A percentile compares a stretch with the other conserved stretches of the same genome.
phyloP scores from a whole-genome alignment of 2,113 vertebrate species.

The Pionites leucogaster region DNA sequence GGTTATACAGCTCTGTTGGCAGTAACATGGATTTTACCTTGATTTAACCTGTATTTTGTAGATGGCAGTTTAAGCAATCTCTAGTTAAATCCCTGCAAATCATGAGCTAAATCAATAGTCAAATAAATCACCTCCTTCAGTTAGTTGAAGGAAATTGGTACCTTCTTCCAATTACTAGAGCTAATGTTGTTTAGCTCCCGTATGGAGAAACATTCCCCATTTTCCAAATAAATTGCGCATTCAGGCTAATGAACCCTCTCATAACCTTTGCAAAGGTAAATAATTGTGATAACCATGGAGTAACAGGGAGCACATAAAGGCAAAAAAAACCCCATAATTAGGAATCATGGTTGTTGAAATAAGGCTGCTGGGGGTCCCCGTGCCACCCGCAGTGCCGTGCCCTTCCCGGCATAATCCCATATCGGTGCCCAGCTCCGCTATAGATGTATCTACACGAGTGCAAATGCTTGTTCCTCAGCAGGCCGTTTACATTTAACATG shows the following conservation, averaged over 20 bases:
- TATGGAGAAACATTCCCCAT: neutral
- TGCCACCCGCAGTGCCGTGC: accelerated
- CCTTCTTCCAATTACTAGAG: neutral
- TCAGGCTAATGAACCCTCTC: neutral
- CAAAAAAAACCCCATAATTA: neutral
- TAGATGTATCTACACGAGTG: accelerated
- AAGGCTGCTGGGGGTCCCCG: neutral
- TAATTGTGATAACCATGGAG: neutral
- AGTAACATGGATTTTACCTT: neutral
- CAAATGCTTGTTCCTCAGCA: neutral
- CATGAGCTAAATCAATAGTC: neutral
- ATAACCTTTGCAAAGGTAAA: neutral
- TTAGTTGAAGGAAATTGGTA: neutral
- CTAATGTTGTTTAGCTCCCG: neutral
- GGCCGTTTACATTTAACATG: neutral
- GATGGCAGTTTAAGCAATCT: neutral
- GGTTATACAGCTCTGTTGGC: neutral
- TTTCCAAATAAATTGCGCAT: neutral
- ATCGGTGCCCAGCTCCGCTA: neutral
- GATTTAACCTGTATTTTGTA: neutral
- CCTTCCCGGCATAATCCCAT: neutral
- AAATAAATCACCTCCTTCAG: neutral
- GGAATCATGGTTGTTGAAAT: neutral
- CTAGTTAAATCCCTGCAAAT: neutral
- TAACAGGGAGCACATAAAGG: neutral